phyloP scores from a whole-genome alignment of 2,113 vertebrate species.

The Marmota flaviventris region DNA sequence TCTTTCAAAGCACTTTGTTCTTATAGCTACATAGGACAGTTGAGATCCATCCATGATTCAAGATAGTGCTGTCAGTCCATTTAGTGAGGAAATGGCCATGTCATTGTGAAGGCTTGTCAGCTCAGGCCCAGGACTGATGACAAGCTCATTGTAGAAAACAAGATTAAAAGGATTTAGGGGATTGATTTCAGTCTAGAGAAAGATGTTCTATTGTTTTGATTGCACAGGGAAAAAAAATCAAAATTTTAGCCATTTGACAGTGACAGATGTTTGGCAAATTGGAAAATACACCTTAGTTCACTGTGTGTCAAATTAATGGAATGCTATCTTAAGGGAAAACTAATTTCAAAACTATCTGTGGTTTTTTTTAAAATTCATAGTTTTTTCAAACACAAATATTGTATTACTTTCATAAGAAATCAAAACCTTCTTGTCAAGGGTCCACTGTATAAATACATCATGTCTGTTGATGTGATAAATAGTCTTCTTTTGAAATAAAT shows the following conservation, averaged over 20 bases:
- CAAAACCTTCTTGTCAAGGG: background rate
- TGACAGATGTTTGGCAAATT: conserved; percentile 30
- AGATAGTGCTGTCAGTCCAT: background rate
- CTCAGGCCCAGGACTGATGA: background rate
- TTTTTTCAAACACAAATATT: conserved; percentile 34
- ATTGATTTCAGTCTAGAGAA: conserved; percentile 1
- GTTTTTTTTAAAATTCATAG: background rate
- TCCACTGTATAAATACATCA: conserved; percentile 48
- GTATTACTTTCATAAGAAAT: conserved; percentile 60
- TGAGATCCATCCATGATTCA: background rate
- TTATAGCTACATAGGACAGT: background rate
- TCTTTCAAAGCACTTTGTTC: background rate
- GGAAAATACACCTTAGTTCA: background rate
- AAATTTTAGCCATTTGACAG: background rate
- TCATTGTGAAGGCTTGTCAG: background rate
- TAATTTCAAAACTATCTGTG: background rate
- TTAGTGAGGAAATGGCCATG: background rate
- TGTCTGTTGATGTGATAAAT: background rate
- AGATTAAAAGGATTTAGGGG: background rate
- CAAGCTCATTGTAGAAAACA: background rate
- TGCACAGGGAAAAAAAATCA: background rate
- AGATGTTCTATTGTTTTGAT: background rate
- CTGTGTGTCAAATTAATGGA: background rate
- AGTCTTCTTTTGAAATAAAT: conserved; percentile 55
- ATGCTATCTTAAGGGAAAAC: background rate